Conservation (phyloP, 1,140 invertebrate genomes). For the Microplitis mediator region DNA sequence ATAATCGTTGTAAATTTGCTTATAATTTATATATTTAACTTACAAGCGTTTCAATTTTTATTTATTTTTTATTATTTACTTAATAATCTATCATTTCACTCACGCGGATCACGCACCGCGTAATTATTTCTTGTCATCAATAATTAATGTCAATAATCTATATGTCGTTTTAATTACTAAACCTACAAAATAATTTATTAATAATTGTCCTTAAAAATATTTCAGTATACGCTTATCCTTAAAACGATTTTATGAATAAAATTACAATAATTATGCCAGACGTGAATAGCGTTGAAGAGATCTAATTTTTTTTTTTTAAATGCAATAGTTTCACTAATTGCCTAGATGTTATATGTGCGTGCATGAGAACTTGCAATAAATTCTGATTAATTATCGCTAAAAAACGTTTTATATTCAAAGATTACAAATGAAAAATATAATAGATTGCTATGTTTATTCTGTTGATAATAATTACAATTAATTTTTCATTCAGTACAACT, state of each 20-base stretch:
- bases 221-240: too few species aligned
- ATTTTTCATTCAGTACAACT: not conserved
- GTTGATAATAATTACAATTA: not conserved
- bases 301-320: constrained; percentile 19
- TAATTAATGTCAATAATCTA: too few species aligned
- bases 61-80: too few species aligned
- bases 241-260: not conserved
- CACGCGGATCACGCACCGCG: too few species aligned
- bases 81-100: too few species aligned
- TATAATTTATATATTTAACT: not conserved
- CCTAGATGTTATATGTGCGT: constrained; percentile 5
- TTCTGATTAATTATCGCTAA: constrained; percentile 28
- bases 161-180: too few species aligned
- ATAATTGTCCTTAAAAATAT: too few species aligned
- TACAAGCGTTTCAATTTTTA: not conserved
- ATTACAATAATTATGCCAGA: not conserved
- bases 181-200: too few species aligned
- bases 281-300: constrained; percentile 26
- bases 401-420: constrained; percentile 19
- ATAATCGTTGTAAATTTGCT: too few species aligned
- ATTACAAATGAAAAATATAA: constrained; percentile 14
- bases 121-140: too few species aligned
- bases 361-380: constrained; percentile 33
- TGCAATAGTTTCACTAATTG: constrained; percentile 32
- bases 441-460: not conserved